Evolutionary conservation across 2,113 vertebrate species (phyloP), one percentile per base, ranked within the genome.

Genomic region (Xiphophorus couchianus): DNA sequence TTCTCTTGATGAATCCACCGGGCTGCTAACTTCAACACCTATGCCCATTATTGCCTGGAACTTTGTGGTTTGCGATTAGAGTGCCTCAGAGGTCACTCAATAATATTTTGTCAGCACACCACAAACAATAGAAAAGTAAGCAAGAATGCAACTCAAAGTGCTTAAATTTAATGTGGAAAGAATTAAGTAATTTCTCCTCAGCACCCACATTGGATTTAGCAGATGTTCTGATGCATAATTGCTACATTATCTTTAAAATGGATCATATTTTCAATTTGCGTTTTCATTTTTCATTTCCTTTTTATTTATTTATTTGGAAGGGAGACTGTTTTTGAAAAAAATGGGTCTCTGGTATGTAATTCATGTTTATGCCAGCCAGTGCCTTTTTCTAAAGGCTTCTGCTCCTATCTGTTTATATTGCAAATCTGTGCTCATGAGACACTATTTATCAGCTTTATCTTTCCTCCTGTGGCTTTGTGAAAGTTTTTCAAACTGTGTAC

Each of bases 1-100:
- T 90, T 78, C 78, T 82, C 62, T 72, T 91, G 90, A 94, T 93
- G 80, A 93, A 93, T 90, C 82, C 74, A 88, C 87, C 92, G 54
- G 68, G 67, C 81, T 69, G 74, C 82, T 80, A 77, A 78, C 78
- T 84, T 71, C 74, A 83, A 79, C 70, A 42, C 63, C 62, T 39
- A 61, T 71, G 30, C 65, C 86, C 72, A 86, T 91, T 86, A 88
- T 82, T 88, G 84, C 68, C 78, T 76, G 37, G 74, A 82, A 62
- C 78, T 62, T 42, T 13, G 42, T 69, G 69, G 61, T 86, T 83
- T 79, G 72, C 75, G 82, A 86, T 81, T 85, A 80, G 76, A 76
- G 76, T 88, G 83, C 73, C 42, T 70, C 25, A 88, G 84, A 92
- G 86, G 91, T 91, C 93, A 90, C 25, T 75, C 62, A 77, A 76